Evolutionary conservation across 2,797 vertebrate species (phyloP).

Genomic region (Champsocephalus gunnari): DNA sequence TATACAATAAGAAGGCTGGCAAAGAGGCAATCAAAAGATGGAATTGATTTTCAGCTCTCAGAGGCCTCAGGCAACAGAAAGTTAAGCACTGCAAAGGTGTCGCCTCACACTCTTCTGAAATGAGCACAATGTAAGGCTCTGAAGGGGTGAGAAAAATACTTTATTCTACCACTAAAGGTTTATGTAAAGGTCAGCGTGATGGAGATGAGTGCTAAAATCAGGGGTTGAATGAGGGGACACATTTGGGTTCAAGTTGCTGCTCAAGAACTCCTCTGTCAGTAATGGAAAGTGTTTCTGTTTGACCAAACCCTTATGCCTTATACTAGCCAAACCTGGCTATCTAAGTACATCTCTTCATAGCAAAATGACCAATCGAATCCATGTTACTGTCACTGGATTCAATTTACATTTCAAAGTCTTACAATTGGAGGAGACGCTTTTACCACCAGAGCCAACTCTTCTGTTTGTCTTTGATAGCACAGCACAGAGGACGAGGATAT

Average conservation of each 20-base stretch:
- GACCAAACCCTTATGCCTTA: not conserved
- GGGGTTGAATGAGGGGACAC: constrained; percentile 12
- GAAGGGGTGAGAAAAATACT: not conserved
- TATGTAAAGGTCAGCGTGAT: constrained; percentile 35
- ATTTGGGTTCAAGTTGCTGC: not conserved
- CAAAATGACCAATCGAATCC: not conserved
- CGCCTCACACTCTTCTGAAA: constrained; percentile 12
- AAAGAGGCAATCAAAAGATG: constrained; percentile 53
- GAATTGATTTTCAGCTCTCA: constrained; percentile 65
- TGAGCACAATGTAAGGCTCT: constrained; percentile 24
- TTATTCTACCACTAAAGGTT: constrained; percentile 24
- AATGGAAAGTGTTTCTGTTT: not conserved
- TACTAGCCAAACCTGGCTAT: not conserved
- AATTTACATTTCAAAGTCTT: not conserved
- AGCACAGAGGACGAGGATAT: not conserved
- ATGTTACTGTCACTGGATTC: not conserved
- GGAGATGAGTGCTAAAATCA: constrained; percentile 5
- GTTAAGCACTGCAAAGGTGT: constrained; percentile 32
- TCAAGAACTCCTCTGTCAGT: not conserved
- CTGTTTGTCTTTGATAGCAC: constrained; percentile 7
- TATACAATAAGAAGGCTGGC: constrained; percentile 21
- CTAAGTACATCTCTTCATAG: not conserved
- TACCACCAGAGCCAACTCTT: not conserved
- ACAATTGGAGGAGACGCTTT: not conserved
- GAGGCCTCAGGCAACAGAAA: constrained; percentile 43